Percentiles rank a stretch among this genome's conserved stretches.
Evolutionary conservation across 2,113 vertebrate species (phyloP).

Genomic region (Plestiodon gilberti): DNA sequence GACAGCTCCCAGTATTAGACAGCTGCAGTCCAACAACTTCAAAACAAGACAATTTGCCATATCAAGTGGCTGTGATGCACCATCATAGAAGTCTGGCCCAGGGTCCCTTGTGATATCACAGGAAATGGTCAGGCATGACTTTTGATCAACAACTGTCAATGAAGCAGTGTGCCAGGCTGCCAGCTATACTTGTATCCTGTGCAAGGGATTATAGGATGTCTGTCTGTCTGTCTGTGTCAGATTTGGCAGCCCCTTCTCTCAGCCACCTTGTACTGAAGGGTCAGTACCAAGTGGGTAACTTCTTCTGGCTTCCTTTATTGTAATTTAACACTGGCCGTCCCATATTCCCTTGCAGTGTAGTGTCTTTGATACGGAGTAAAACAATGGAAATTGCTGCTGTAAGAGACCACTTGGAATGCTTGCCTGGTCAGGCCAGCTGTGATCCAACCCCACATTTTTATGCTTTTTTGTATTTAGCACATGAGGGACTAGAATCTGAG

Average conservation of each 20-base stretch:
- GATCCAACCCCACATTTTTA: neutral
- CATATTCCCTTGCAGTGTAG: neutral
- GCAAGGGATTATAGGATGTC: no score
- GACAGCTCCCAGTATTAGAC: no score
- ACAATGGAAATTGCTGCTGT: neutral
- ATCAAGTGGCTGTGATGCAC: no score
- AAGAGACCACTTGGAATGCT: neutral
- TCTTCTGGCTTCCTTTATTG: neutral
- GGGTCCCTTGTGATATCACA: no score
- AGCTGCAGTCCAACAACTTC: no score
- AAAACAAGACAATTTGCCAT: no score
- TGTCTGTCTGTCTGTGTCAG: no score
- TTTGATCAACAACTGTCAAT: neutral
- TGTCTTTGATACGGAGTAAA: neutral
- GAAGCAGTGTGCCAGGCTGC: neutral
- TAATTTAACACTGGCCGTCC: neutral
- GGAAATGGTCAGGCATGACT: neutral
- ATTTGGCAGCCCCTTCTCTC: neutral
- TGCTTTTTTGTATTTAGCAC: neutral
- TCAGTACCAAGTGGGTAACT: neutral
- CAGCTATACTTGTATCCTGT: no score
- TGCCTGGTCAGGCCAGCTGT: neutral
- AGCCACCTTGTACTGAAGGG: neutral
- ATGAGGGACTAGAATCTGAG: neutral
- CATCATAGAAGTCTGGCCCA: no score